Conservation (phyloP, 64 coral and sea anemone genomes). For the Cladopsammia gracilis region DNA sequence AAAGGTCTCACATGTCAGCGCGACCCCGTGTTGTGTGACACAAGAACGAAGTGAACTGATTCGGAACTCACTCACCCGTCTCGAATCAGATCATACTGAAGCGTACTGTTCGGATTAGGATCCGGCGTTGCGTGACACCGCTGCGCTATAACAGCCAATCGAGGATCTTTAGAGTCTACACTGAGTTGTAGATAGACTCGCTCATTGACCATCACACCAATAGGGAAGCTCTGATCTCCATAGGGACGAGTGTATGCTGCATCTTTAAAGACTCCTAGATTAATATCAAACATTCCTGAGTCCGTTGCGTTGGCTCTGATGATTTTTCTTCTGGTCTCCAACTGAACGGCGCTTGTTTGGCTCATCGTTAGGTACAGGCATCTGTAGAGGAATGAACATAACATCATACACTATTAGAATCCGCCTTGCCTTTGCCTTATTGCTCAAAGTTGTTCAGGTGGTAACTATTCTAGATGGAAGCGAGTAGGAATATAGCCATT, state of each 20-base stretch:
- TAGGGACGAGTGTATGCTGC: conserved; percentile 63
- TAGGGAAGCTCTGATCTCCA: conserved; percentile 86
- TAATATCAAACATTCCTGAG: conserved; percentile 66
- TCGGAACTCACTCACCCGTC: conserved; percentile 51
- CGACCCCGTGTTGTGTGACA: neutral
- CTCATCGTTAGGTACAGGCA: conserved; percentile 77
- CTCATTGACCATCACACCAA: conserved; percentile 75
- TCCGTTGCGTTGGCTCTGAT: conserved; percentile 75
- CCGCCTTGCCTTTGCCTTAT: no score
- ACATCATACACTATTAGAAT: neutral
- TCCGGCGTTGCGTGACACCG: conserved; percentile 92
- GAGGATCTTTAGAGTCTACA: conserved; percentile 69
- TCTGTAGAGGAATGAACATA: neutral
- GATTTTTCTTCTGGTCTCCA: conserved; percentile 74
- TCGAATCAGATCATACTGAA: conserved; percentile 84
- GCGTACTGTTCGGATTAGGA: conserved; percentile 73
- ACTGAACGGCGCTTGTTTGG: conserved; percentile 67
- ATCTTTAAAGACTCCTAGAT: conserved; percentile 84
- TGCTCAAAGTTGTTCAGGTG: no score
- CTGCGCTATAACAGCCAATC: conserved; percentile 75
- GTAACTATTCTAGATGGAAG: no score
- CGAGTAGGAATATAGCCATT: no score
- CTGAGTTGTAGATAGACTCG: conserved; percentile 75
- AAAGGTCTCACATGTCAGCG: neutral
- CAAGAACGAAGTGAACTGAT: neutral